phyloP scores from a whole-genome alignment of 2,113 vertebrate species.

The Cephalopterus ornatus region DNA sequence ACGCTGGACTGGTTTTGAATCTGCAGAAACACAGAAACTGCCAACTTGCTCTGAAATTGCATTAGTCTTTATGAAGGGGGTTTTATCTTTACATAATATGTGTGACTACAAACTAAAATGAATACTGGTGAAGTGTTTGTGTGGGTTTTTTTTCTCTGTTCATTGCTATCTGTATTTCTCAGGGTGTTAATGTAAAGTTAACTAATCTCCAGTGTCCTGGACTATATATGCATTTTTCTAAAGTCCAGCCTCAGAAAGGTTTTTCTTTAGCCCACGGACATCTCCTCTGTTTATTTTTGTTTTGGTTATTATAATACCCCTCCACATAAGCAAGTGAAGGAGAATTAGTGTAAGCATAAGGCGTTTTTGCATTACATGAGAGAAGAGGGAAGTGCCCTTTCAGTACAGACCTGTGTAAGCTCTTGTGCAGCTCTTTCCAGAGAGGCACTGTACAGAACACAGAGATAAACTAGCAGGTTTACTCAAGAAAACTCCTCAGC shows the following conservation, averaged over 20 bases:
- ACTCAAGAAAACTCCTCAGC: neutral
- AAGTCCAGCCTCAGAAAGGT: neutral
- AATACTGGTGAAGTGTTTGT: neutral
- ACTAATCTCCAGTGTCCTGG: neutral
- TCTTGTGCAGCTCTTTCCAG: neutral
- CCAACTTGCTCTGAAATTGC: neutral
- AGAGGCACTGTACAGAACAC: neutral
- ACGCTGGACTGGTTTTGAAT: neutral
- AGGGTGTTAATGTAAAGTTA: neutral
- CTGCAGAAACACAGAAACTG: neutral
- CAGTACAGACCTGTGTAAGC: fast-evolving
- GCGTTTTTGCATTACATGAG: fast-evolving
- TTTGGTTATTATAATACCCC: neutral
- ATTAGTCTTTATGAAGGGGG: neutral
- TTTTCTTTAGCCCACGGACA: neutral
- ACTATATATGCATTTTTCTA: neutral
- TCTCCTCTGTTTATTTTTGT: neutral
- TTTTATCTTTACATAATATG: neutral
- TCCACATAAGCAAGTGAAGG: neutral
- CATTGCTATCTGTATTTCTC: neutral
- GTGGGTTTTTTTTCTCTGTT: neutral
- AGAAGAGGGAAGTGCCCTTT: neutral
- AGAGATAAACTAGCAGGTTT: neutral
- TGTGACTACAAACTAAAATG: neutral
- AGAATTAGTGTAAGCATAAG: neutral